Evolutionary conservation across 2,888 invertebrate genomes (phyloP).

Genomic region (Craniophora ligustri): DNA sequence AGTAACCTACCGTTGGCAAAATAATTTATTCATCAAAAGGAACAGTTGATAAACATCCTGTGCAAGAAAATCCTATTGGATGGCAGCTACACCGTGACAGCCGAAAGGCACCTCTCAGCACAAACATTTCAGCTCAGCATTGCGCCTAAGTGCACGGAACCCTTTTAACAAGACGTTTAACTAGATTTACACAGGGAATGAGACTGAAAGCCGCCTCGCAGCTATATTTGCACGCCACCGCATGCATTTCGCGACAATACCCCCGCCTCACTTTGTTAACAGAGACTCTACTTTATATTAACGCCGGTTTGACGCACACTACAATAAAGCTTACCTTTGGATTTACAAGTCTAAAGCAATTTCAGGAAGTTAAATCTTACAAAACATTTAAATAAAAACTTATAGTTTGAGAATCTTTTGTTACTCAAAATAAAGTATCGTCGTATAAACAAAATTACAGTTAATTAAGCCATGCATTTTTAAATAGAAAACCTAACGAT

Average conservation of each 20-base stretch:
- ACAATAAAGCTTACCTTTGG: slow-evolving; percentile 1
- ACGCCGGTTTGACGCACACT: slow-evolving; percentile 12
- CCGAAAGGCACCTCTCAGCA: slow-evolving; percentile 10
- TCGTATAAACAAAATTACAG: no score
- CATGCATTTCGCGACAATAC: slow-evolving; percentile 45
- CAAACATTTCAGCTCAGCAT: slow-evolving; percentile 38
- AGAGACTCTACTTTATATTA: slow-evolving; percentile 24
- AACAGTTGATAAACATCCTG: slow-evolving; percentile 1
- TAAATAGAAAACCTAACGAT: no score
- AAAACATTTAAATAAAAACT: no score
- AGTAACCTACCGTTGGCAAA: neutral
- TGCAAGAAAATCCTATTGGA: slow-evolving; percentile 4
- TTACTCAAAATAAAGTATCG: no score
- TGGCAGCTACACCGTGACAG: slow-evolving; percentile 1
- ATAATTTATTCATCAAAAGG: slow-evolving; percentile 5
- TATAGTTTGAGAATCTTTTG: no score
- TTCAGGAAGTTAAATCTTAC: no score
- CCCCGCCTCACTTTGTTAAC: slow-evolving; percentile 22
- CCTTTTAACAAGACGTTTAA: slow-evolving; percentile 55
- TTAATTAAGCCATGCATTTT: no score
- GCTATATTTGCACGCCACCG: slow-evolving; percentile 35
- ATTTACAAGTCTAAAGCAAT: slow-evolving; percentile 1
- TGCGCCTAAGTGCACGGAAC: slow-evolving; percentile 46
- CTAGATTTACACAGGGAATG: slow-evolving; percentile 55
- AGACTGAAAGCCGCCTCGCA: slow-evolving; percentile 39